Evolutionary conservation across 1,140 invertebrate species (phyloP).

Genomic region (Penaeus indicus): DNA sequence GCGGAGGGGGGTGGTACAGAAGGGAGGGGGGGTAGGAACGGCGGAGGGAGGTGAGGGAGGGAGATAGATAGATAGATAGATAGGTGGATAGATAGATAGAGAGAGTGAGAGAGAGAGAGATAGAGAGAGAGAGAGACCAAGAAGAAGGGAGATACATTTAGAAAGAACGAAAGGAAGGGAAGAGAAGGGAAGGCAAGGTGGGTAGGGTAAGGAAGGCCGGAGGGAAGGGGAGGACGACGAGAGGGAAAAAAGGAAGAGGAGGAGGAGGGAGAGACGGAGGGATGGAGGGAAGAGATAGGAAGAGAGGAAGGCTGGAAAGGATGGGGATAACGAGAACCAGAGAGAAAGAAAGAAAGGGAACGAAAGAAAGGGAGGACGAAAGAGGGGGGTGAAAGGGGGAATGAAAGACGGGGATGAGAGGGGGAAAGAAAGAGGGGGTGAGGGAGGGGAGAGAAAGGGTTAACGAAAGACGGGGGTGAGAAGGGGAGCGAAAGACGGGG

Average conservation of each 20-base stretch:
- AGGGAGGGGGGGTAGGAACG: background rate
- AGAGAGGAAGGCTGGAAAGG: background rate
- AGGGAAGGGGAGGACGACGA: background rate
- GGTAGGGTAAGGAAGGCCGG: background rate
- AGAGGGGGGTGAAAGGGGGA: background rate
- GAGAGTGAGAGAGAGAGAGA: no score
- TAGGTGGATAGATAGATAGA: background rate
- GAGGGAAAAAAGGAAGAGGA: background rate
- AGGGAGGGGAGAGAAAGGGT: background rate
- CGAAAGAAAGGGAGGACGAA: background rate
- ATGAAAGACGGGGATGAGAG: background rate
- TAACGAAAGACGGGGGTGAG: background rate
- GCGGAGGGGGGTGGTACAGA: background rate
- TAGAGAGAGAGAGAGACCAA: background rate
- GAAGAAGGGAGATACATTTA: background rate
- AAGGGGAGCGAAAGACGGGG: no score
- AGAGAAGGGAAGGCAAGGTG: background rate
- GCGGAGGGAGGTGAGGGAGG: background rate
- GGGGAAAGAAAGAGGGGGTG: background rate
- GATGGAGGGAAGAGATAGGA: background rate
- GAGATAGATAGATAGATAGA: background rate
- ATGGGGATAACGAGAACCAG: background rate
- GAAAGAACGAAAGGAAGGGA: background rate
- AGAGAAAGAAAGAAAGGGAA: background rate
- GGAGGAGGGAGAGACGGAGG: background rate